Conservation (phyloP, 1,140 invertebrate species). For the Ceratina japonica region DNA sequence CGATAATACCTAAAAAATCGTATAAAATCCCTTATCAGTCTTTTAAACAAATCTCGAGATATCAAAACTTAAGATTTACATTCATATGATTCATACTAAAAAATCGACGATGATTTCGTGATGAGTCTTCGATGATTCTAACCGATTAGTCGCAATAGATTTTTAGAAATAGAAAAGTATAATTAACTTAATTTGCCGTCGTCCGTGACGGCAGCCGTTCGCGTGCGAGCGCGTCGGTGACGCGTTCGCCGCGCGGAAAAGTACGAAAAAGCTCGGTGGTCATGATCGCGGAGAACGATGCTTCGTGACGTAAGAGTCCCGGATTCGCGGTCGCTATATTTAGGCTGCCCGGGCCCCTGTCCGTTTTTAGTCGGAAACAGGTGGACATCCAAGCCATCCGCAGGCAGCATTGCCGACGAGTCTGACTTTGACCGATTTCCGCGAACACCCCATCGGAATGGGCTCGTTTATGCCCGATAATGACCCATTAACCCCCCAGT, state of each 20-base stretch:
- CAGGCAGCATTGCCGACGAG: constrained; percentile 61
- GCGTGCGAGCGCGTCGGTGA: not conserved
- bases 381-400: constrained; percentile 68
- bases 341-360: constrained; percentile 74
- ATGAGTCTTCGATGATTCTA: no score
- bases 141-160: no score
- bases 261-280: constrained; percentile 47
- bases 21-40: no score
- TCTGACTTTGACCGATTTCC: constrained; percentile 78
- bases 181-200: no score
- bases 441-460: constrained; percentile 55
- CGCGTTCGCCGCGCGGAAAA: not conserved
- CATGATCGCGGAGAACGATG: constrained; percentile 42
- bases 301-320: constrained; percentile 64
- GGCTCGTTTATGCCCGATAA: constrained; percentile 49
- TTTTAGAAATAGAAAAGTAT: no score
- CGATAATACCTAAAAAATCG: no score
- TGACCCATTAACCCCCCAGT: constrained; percentile 38
- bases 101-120: no score
- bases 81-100: no score
- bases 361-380: constrained; percentile 78
- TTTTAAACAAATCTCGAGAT: no score
- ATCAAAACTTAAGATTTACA: no score
- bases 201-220: no score
- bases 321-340: constrained; percentile 76